Percentiles rank a stretch among this genome's conserved stretches.
Evolutionary conservation across 2,888 invertebrate genomes (phyloP).

Genomic region (Argyresthia albistria): DNA sequence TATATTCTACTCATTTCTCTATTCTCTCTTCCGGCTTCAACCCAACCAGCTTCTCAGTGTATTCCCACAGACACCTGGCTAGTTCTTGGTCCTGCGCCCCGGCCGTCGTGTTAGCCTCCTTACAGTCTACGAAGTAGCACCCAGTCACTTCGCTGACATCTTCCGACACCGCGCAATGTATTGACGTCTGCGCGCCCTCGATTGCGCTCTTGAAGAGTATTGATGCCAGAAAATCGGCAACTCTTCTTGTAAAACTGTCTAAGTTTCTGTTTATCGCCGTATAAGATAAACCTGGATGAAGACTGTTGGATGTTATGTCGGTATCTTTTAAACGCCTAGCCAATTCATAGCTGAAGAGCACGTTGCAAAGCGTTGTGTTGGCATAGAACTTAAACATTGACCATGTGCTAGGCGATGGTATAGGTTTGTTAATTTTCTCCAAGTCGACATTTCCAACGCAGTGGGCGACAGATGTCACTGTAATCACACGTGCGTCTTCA

Average conservation of each 20-base stretch:
- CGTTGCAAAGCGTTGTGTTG: slow-evolving; percentile 60
- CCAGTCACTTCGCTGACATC: slow-evolving; percentile 81
- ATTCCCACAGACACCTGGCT: slow-evolving; percentile 84
- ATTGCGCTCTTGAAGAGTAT: slow-evolving; percentile 81
- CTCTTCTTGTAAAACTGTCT: slow-evolving; percentile 66
- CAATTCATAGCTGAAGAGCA: slow-evolving; percentile 59
- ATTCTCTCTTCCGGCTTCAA: slow-evolving; percentile 31
- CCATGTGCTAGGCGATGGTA: slow-evolving; percentile 15
- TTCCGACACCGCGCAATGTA: slow-evolving; percentile 81
- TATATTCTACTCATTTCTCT: too few species aligned
- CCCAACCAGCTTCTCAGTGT: slow-evolving; percentile 47
- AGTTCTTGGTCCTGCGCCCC: slow-evolving; percentile 77
- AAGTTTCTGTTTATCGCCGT: slow-evolving; percentile 82
- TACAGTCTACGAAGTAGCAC: slow-evolving; percentile 86
- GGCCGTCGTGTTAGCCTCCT: slow-evolving; percentile 70
- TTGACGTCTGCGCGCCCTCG: slow-evolving; percentile 86
- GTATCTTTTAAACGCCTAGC: slow-evolving; percentile 46
- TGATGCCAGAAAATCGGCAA: slow-evolving; percentile 74
- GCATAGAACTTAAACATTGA: slow-evolving; percentile 42
- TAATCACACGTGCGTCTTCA: slow-evolving; percentile 53
- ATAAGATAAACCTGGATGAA: slow-evolving; percentile 90
- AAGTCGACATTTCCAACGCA: slow-evolving; percentile 39
- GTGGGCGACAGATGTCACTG: slow-evolving; percentile 59
- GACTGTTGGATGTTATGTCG: slow-evolving; percentile 82
- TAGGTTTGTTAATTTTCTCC: slow-evolving; percentile 31